Evolutionary conservation across 35 echinoderm and acorn worm species (phyloP).

Genomic region (Nesometra sesokonis): DNA sequence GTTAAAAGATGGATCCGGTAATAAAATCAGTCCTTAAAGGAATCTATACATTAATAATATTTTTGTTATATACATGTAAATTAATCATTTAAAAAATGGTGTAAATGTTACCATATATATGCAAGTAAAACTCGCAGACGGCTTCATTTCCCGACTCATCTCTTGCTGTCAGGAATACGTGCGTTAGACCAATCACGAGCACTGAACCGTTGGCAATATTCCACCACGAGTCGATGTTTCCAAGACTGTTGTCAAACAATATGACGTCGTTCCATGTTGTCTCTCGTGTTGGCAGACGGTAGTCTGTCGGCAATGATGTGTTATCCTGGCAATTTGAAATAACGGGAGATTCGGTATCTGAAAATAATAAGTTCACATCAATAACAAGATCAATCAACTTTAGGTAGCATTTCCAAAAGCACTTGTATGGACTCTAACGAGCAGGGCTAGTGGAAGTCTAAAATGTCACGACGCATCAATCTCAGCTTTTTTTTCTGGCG

Average conservation of each 20-base stretch:
- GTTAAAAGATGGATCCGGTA: too few species aligned
- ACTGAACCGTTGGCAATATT: not conserved
- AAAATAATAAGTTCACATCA: not conserved
- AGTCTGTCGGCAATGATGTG: not conserved
- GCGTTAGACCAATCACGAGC: not conserved
- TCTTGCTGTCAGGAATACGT: not conserved
- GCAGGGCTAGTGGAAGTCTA: too few species aligned
- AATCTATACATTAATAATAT: too few species aligned
- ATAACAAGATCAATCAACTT: too few species aligned
- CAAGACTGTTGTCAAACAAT: not conserved
- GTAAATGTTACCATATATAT: not conserved
- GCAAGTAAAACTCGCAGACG: not conserved
- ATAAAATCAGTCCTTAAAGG: too few species aligned
- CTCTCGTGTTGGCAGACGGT: not conserved
- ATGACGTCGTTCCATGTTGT: not conserved
- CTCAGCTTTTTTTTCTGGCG: too few species aligned
- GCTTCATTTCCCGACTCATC: not conserved
- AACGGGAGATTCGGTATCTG: not conserved
- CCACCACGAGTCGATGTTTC: not conserved
- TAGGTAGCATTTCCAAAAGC: too few species aligned
- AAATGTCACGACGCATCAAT: too few species aligned
- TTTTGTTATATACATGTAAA: too few species aligned
- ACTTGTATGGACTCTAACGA: too few species aligned
- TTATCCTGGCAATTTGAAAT: not conserved
- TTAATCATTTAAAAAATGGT: too few species aligned